Evolutionary conservation across 2,113 vertebrate species (phyloP), one percentile per base, ranked within the genome.

Genomic region (Nothobranchius kuhntae): DNA sequence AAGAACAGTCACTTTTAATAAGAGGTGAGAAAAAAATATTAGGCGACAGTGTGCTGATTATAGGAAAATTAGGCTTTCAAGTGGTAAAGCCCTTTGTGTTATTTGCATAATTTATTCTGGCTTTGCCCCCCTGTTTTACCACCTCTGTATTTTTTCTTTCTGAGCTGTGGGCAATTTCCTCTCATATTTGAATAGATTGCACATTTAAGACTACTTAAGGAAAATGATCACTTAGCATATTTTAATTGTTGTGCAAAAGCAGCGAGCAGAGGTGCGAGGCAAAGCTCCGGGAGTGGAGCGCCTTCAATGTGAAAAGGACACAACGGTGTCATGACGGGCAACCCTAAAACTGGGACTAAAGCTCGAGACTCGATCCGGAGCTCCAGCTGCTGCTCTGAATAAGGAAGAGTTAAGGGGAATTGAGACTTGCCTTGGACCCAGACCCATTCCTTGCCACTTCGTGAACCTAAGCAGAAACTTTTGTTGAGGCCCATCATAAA

Each of bases 181-280:
- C 95, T 95, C 95, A 95, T 96, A 97, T 98, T 97, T 96, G 98
- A 98, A 98, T 97, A 97, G 96, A 96, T 97, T 95, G 95, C 95
- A 96, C 96, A 98, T 99, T 99, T 98, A 98, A 97, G 96, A 94
- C 96, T 98, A 98, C 97, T 99, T 98, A 98, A 98, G 95, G 95
- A 98, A 98, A 98, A 98, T 96, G 95, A 98, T 97, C 97, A 96
- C 96, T 99, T 98, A 96, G 96, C 96, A 98, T 98, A 98, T 98
- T 98, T 99, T 98, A 98, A 98, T 98, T 98, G 96, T 98, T 95
- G 93, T 91, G 94, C 93, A 95, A 94, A 94, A 94, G 95, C 2
- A 95, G 92, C 93, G 93, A 95, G 93, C 92, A 91, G 92, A 94
- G 93, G 95, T 94, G 94, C 88, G 92, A 94, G 91, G 91, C 92